phyloP scores from a whole-genome alignment of 2,888 invertebrate genomes.

The Hermaeophaga mercurialis region DNA sequence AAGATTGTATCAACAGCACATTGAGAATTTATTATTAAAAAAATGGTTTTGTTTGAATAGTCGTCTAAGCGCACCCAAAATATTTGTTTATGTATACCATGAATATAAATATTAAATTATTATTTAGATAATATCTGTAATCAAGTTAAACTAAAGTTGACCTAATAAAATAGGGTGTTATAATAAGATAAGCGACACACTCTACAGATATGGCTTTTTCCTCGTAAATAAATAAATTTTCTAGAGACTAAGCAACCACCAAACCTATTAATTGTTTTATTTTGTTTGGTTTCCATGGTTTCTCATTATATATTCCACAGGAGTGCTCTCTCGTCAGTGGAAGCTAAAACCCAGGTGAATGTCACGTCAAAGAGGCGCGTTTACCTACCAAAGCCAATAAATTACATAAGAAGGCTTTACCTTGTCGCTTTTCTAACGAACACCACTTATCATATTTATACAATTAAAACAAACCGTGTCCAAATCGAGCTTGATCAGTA shows the following conservation, averaged over 20 bases:
- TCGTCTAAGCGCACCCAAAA: too few relatives aligned
- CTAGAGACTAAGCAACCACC: neutral
- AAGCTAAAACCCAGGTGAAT: conserved; percentile 39
- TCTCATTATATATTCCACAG: conserved; percentile 21
- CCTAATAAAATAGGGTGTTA: too few relatives aligned
- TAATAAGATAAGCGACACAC: too few relatives aligned
- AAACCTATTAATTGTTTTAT: conserved; percentile 5
- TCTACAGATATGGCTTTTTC: too few relatives aligned
- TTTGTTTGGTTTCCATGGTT: conserved; percentile 7
- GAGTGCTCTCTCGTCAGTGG: conserved; percentile 17
- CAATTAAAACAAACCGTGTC: conserved; percentile 48
- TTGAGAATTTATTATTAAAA: neutral
- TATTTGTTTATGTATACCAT: too few relatives aligned
- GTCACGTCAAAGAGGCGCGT: conserved; percentile 42
- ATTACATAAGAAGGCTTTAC: conserved; percentile 43
- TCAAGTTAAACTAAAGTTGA: too few relatives aligned
- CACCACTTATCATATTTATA: conserved; percentile 44
- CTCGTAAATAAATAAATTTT: too few relatives aligned
- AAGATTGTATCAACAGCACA: conserved; percentile 3
- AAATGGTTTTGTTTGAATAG: neutral
- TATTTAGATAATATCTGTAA: too few relatives aligned
- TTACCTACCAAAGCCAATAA: conserved; percentile 39
- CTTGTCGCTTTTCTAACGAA: conserved; percentile 33
- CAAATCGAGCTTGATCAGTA: conserved; percentile 35
- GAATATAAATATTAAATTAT: too few relatives aligned